These are phyloP conservation scores for Python bivittatus DNA, from an alignment of 2,113 vertebrate species.

Conservation along the genomic window DNA sequence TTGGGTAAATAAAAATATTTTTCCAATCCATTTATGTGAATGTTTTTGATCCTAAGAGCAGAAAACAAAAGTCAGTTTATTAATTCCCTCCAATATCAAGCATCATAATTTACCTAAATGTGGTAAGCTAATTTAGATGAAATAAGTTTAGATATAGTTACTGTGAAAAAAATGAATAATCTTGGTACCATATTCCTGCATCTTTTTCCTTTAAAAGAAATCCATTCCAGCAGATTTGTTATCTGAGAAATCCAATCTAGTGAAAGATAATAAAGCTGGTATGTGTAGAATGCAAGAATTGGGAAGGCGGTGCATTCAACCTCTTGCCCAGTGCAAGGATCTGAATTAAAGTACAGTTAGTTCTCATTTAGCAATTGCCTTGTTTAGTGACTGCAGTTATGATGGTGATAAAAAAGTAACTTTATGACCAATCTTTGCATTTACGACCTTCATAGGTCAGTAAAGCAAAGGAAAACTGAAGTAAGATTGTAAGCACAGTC, in stretches of 20 bases:
- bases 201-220: slow-evolving; percentile 34
- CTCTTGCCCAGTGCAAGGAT: background rate
- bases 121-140: slow-evolving; percentile 39
- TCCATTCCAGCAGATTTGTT: background rate
- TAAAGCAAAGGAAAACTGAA: background rate
- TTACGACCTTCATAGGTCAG: background rate
- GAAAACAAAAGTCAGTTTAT: slow-evolving; percentile 25
- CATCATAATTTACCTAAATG: slow-evolving; percentile 47
- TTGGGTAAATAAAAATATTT: slow-evolving; percentile 21
- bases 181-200: slow-evolving; percentile 27
- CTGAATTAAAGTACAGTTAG: background rate
- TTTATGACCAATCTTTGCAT: background rate
- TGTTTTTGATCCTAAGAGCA: slow-evolving; percentile 38
- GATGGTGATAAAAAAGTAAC: background rate
- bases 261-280: background rate
- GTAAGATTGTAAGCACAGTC: background rate
- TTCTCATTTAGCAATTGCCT: background rate
- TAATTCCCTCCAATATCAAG: background rate
- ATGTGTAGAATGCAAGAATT: background rate
- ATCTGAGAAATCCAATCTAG: background rate
- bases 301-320: background rate
- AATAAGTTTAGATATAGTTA: slow-evolving; percentile 47
- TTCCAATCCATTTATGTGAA: slow-evolving; percentile 45
- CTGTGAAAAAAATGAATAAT: slow-evolving; percentile 22
- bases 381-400: background rate